Evolutionary conservation across 1,140 invertebrate genomes (phyloP).

Genomic region (Zaprionus davidi): DNA sequence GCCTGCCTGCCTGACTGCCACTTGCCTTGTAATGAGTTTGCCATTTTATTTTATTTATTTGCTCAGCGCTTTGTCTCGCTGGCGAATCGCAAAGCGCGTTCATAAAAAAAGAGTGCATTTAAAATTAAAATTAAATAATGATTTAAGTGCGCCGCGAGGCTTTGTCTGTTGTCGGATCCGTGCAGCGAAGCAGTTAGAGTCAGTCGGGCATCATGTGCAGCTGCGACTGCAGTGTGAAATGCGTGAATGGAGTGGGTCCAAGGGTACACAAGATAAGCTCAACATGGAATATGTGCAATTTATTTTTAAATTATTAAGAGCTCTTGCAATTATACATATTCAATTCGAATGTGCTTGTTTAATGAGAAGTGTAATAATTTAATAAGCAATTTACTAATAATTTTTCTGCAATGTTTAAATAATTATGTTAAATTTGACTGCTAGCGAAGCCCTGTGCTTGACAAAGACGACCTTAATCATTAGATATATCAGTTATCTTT

Average conservation of each 20-base stretch:
- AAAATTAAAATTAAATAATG: slow-evolving; percentile 81
- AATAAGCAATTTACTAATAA: background rate
- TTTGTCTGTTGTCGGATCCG: slow-evolving; percentile 50
- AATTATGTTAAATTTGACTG: background rate
- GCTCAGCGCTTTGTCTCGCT: slow-evolving; percentile 68
- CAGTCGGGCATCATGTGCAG: slow-evolving; percentile 18
- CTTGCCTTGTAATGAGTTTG: slow-evolving; percentile 76
- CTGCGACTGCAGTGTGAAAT: background rate
- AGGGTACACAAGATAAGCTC: background rate
- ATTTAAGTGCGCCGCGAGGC: slow-evolving; percentile 76
- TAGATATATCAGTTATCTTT: too few relatives aligned
- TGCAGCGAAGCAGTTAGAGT: slow-evolving; percentile 17
- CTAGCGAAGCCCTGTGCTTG: too few relatives aligned
- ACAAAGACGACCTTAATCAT: too few relatives aligned
- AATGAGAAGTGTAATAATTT: background rate
- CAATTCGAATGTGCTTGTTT: background rate
- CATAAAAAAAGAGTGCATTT: slow-evolving; percentile 62
- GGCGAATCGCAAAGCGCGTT: slow-evolving; percentile 35
- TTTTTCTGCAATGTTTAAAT: too few relatives aligned
- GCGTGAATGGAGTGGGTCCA: background rate
- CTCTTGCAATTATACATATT: background rate
- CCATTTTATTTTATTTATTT: slow-evolving; percentile 82
- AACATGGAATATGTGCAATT: background rate
- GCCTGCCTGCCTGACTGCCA: slow-evolving; percentile 45
- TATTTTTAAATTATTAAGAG: background rate